phyloP scores from a whole-genome alignment of 2,113 vertebrate species.

The Emydura subglobosa region DNA sequence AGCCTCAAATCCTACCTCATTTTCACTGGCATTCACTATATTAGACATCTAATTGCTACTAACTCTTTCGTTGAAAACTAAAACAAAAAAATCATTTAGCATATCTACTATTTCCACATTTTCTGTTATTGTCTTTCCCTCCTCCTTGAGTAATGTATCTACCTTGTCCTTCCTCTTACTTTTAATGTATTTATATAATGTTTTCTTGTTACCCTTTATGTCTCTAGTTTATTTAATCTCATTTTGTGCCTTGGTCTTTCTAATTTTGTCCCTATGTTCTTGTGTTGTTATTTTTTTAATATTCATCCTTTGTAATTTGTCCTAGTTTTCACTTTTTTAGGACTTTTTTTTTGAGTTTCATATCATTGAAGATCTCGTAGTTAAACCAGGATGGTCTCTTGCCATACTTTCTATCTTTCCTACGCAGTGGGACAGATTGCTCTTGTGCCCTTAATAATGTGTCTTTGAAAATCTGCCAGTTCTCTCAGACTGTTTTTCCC shows the following conservation, averaged over 20 bases:
- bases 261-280: background rate
- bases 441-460: background rate
- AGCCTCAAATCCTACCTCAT: background rate
- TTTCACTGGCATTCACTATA: background rate
- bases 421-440: background rate
- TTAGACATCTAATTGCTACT: background rate
- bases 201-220: background rate
- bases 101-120: background rate
- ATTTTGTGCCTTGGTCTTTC: background rate
- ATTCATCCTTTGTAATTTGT: background rate
- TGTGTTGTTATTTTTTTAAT: background rate
- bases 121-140: background rate
- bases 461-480: background rate
- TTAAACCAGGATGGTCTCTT: background rate
- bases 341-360: background rate
- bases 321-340: background rate
- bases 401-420: background rate
- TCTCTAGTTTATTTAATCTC: background rate
- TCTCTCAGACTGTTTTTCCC: background rate
- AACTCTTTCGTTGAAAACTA: background rate
- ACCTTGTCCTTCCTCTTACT: background rate
- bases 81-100: background rate
- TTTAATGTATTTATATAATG: background rate
- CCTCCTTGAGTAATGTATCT: background rate
- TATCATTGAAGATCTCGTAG: background rate